Conservation (phyloP, 2,888 invertebrate genomes). For the Andrena bicolor region DNA sequence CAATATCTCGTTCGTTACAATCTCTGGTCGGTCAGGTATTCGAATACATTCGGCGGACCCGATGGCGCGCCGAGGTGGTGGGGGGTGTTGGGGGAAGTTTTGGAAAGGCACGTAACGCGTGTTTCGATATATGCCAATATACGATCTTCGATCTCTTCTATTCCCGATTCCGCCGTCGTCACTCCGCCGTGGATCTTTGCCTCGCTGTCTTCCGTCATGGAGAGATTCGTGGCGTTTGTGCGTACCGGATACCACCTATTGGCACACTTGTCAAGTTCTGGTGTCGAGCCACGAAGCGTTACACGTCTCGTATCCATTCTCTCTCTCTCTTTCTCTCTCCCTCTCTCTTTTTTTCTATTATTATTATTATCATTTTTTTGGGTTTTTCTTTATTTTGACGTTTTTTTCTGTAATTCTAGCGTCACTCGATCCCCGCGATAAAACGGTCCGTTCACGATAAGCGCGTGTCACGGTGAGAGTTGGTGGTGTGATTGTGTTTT, state of each 20-base stretch:
- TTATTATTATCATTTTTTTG: conserved; percentile 29
- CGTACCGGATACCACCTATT: conserved; percentile 59
- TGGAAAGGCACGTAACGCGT: conserved; percentile 38
- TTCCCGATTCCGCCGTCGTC: neutral
- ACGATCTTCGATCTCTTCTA: neutral
- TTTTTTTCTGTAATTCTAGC: conserved; percentile 65
- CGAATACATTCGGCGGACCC: conserved; percentile 1
- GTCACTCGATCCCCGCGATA: conserved; percentile 75
- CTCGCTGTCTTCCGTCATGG: conserved; percentile 7
- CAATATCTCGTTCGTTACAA: conserved; percentile 8
- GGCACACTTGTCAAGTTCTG: conserved; percentile 63
- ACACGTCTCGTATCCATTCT: conserved; percentile 52
- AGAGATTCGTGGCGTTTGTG: conserved; percentile 39
- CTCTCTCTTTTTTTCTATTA: conserved; percentile 39
- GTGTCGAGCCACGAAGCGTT: conserved; percentile 63
- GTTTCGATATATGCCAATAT: conserved; percentile 29
- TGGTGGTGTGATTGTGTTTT: conserved; percentile 60
- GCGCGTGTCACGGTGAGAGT: conserved; percentile 69
- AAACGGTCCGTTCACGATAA: conserved; percentile 75
- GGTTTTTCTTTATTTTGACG: conserved; percentile 57
- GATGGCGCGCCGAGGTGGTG: neutral
- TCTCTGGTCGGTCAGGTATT: neutral
- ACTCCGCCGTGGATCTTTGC: conserved; percentile 9
- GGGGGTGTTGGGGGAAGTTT: conserved; percentile 5
- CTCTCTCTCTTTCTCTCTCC: conserved; percentile 36